Evolutionary conservation across 2,888 invertebrate species (phyloP), one percentile per base, ranked within the genome.

Genomic region (Noctua janthina): DNA sequence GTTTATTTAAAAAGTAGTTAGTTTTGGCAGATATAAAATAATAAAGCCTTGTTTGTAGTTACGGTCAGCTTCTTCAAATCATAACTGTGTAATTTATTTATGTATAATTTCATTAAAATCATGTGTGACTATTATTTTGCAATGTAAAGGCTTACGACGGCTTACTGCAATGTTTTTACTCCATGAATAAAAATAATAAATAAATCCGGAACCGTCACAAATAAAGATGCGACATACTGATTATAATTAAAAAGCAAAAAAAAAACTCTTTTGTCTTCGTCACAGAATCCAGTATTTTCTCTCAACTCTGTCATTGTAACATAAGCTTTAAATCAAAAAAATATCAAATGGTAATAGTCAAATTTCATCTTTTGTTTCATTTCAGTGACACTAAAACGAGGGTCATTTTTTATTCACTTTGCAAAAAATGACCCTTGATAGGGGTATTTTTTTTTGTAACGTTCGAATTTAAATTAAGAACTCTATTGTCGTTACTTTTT

Each of bases 351-450:
- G 92, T 90, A 85, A 94, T 95, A 94, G 95, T 95, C 95, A 93
- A 95, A 96, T 96, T 96, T 95, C 95, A 90, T 86, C 91, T 90
- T 92, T 96, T 96, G 96, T 96, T 96, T 96, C 96, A 94, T 92
- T 86, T 80, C 93, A 94, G 93, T 94, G 95, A 94, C 95, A 94
- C 89, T 74, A 92, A 91, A 87, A 93, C 89, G 90, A 92, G 94
- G 93, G 92, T 89, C 79, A 86, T 74, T 87, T 89, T 92, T 94
- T 95, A 56, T 87, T 82, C 86, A 86, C 78, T 86, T 83, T 85
- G 84, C 85, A 90, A 90, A 89, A 89, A 90, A 78, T 84, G 76
- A 81, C 85, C 85, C 83, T 66, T 76, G 82, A 81, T 87, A 86
- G 85, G 87, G 88, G 84, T 70, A 72, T 87, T 90, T 96, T 35